Base-by-base conservation (phyloP, 2,113 vertebrate species). In the Oriolus oriolus region DNA sequence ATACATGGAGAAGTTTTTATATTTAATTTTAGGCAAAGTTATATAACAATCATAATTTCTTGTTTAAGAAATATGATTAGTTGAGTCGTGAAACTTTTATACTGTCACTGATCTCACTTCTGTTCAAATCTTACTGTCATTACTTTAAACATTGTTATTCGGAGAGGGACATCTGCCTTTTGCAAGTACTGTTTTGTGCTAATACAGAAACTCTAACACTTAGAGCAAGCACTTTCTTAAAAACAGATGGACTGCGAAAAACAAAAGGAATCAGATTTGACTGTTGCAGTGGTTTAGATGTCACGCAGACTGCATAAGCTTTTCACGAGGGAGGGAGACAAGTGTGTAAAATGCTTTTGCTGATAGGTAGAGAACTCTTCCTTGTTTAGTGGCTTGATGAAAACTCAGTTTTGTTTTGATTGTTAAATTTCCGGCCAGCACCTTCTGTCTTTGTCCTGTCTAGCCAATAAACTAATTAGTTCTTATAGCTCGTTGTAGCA, bases 331-430 rank as follows among this genome's bases (percentile, higher is more conserved):
- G 50, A 79, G 50, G 21, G 59, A 90, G 59, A 52, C 66, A 64
- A 86, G 39, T 47, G 37, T 85, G 21, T 74, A 3, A 83, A 86
- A 75, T 66, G 59, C 68, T 84, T 88, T 83, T 89, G 50, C 63
- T 74, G 54, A 37, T 85, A 47, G 68, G 63, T 76, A 20, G 30
- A 82, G 57, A 73, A 49, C 69, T 47, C 64, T 35, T 89, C 42
- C 27, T 74, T 92, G 71, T 90, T 87, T 93, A 87, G 56, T n/a
- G 35, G 42, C 52, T 90, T 89, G 37, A 71, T 44, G 52, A 89
- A 92, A 70, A 86, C 56, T 59, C 54, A 31, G 79, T 95, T 92
- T 94, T 94, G 90, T 96, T 97, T 95, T 93, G 75, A 77, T 92
- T 84, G 60, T 90, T 64, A 60, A 21, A 60, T 56, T 90, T 95